phyloP scores from a whole-genome alignment of 2,888 invertebrate species.

The Strigamia transsilvanica region DNA sequence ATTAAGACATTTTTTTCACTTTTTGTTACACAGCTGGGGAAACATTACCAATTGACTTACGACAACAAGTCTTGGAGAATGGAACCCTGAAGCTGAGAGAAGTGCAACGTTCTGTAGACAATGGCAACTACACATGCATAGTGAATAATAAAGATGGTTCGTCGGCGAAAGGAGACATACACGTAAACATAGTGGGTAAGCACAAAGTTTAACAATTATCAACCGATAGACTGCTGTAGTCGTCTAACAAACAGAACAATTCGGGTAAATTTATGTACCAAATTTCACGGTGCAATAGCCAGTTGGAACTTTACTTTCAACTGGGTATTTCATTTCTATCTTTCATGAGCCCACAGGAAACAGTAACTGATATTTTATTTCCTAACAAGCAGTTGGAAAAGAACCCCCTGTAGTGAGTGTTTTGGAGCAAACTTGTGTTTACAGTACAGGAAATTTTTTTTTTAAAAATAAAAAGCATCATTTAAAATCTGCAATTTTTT shows the following conservation, averaged over 20 bases:
- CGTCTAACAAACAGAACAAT: not conserved
- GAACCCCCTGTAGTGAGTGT: constrained; percentile 29
- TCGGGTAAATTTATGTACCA: constrained; percentile 58
- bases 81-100: constrained; percentile 93
- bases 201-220: not conserved
- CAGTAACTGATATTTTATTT: constrained; percentile 48
- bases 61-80: constrained; percentile 91
- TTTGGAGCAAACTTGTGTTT: constrained; percentile 38
- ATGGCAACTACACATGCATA: constrained; percentile 93
- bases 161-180: constrained; percentile 84
- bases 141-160: constrained; percentile 91
- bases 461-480: not conserved
- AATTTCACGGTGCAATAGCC: constrained; percentile 61
- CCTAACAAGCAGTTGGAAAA: constrained; percentile 35
- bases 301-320: constrained; percentile 57
- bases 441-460: not conserved
- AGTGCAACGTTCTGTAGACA: constrained; percentile 89
- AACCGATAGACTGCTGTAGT: not conserved
- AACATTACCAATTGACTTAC: constrained; percentile 89
- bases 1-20: constrained; percentile 32
- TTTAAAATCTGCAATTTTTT: constrained; percentile 5
- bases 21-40: constrained; percentile 71
- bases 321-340: constrained; percentile 56
- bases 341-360: constrained; percentile 34
- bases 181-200: constrained; percentile 97